Evolutionary conservation across 2,888 invertebrate species (phyloP), one percentile per base, ranked within the genome.

Genomic region (Lepas anatifera): DNA sequence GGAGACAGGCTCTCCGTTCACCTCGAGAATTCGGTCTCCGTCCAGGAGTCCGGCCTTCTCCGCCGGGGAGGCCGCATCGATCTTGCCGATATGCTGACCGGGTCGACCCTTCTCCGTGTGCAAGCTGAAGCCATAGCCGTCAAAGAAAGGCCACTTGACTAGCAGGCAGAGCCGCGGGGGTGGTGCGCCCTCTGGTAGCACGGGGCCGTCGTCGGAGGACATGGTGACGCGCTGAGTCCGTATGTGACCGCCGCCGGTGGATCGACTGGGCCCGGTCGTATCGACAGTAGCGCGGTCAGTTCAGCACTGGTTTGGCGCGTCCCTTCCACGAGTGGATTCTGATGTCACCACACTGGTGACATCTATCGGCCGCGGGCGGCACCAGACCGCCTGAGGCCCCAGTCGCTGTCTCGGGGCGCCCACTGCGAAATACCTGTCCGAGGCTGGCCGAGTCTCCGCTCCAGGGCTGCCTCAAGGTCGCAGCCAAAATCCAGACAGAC

Each of bases 41-140:
- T 92, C 89, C 71, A 84, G 83, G 69, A 93, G 81, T 6, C 92
- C 92, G 27, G 92, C 90, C 35, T 85, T 81, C 80, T 92, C 90
- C 13, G 92, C 91, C 68, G 93, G 93, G 68, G 92, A 92, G 73
- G 88, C 92, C 10, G 92, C 91, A 83, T 98, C 98, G 70, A 98
- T 95, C 82, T 95, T 95, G 48, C 97, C 97, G 78, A 97, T 94
- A 80, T 89, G 95, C 81, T 97, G 97, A 43, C 96, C 95, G 10
- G 89, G 89, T 80, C 92, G 93, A 73, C 91, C 89, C 80, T 94
- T 94, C 81, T 97, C 97, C 43, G 97, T 96, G 82, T 98, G 97
- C 75, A 99, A 83, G 82, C 98, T 98, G 83, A 99, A 99, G 25
- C 99, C 99, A 80, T 97, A 99, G 46, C 98, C 98, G 80, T 95